Base-by-base conservation (phyloP, 2,888 invertebrate genomes). In the Thalpophila matura region DNA sequence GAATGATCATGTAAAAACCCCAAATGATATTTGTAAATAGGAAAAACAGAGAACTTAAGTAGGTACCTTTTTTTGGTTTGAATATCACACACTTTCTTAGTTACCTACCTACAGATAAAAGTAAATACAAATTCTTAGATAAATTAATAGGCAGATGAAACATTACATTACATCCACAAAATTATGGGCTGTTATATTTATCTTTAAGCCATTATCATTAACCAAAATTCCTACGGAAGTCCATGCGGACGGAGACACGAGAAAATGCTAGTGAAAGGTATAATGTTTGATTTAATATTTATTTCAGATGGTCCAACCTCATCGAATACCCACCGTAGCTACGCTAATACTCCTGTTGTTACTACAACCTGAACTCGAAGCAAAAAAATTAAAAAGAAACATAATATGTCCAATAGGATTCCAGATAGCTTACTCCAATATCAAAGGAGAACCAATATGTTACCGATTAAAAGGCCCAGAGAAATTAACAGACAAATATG, bases 401-500 rank as follows among this genome's bases (percentile, higher is more conserved):
- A 57, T 74, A 31, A 49, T 67, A 53, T 95, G 95, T 59, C 95
- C 95, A 0, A 86, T 95, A 57, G 95, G 94, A 2, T 95, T 91
- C 62, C 63, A 81, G 24, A 35, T 89, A 56, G 85, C 87, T 0
- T 84, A 81, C 58, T 84, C 81, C 6, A 84, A 80, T 53, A 68
- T 73, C 33, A 73, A 77, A 35, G 74, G 59, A 14, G 73, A 81
- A 3, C 85, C 87, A 1, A 69, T 91, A 47, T 95, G 95, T 67
- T 91, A 90, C 65, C 86, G 89, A n/a, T 72, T 86, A 12, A 95
- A 94, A 77, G 89, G 86, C 0, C 90, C 90, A n/a, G 95, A 95
- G 77, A 69, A 76, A 5, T 91, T 91, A 53, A 69, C 74, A 7
- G 92, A 93, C 31, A 88, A 85, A 50, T 94, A 91, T 69, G 81